These are phyloP conservation scores for Dunckerocampus dactyliophorus DNA, from an alignment of 2,113 vertebrate genomes.

Conservation along the genomic window DNA sequence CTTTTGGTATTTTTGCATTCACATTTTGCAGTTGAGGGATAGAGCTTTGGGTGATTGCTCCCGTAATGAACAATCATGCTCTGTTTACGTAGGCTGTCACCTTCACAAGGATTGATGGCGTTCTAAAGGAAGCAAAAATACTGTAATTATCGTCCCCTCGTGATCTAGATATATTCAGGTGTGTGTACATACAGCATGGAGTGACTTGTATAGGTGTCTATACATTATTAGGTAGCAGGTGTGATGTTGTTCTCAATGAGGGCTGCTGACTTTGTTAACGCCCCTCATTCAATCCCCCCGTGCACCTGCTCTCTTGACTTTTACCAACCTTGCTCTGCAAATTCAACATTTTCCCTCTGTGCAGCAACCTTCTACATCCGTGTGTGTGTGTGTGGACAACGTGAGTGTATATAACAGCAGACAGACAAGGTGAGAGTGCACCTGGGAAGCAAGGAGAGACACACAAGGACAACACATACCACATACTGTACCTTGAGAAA, in stretches of 20 bases:
- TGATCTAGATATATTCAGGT: constrained; percentile 30
- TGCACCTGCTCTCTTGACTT: constrained; percentile 15
- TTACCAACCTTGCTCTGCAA: constrained; percentile 2
- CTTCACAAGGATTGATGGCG: constrained; percentile 51
- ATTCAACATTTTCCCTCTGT: constrained; percentile 1
- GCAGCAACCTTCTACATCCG: constrained; percentile 3
- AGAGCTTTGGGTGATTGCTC: constrained; percentile 64
- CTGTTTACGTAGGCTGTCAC: constrained; percentile 45
- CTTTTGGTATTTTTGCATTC: too few species aligned
- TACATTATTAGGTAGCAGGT: constrained; percentile 7
- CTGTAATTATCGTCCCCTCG: constrained; percentile 30
- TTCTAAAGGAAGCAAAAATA: constrained; percentile 50
- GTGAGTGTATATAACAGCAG: constrained; percentile 23
- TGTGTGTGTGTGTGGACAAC: constrained; percentile 21
- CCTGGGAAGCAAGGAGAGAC: constrained; percentile 39
- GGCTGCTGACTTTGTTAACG: constrained; percentile 23
- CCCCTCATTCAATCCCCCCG: constrained; percentile 18
- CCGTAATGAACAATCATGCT: constrained; percentile 65
- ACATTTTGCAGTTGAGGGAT: not conserved
- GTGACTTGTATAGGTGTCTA: not conserved
- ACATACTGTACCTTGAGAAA: constrained; percentile 12
- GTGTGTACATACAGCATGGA: too few species aligned
- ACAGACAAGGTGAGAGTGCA: constrained; percentile 47
- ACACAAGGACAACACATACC: constrained; percentile 28
- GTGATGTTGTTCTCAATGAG: constrained; percentile 17